Evolutionary conservation across 2,888 invertebrate genomes (phyloP), one percentile per base, ranked within the genome.

Genomic region (Physocephala rufipes): DNA sequence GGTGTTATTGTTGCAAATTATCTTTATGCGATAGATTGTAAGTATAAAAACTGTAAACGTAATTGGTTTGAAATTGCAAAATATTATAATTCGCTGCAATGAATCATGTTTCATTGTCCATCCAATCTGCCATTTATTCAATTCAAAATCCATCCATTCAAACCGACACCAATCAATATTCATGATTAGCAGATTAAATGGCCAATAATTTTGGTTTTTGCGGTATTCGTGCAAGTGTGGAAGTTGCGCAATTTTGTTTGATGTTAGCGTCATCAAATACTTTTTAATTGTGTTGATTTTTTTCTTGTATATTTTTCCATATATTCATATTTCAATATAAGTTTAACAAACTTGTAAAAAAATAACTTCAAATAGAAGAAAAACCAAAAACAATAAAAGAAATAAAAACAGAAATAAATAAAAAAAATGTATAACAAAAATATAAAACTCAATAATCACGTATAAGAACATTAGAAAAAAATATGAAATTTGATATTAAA

Each of bases 101-200:
- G 21, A 62, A 9, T 62, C 19, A 7, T 28, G 28, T 16, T n/a
- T 28, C 24, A 12, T 53, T 12, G 9, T 9, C n/a, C 4, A 7
- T 36, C 36, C 36, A 9, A 7, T 9, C 36, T 4, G 4, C 36
- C 59, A 28, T 16, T 26, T 13, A 16, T 15, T 59, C 59, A 15
- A 15, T 59, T 28, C 2, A 21, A 24, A 24, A 45, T 67, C 58
- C 43, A 43, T 53, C 65, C 13, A 28, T 51, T 36, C 19, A 58
- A 53, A 51, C 21, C 45, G 55, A 47, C 53, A 66, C 53, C 66
- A 66, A 66, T 66, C 66, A 66, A 66, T 66, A 66, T 66, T 66
- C 21, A 66, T 55, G 55, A 55, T 21, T 24, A 53, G 36, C 55
- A 51, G 55, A n/a, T 55, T 53, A 53, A 16, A 24, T n/a, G 7